Percentiles rank a stretch among this genome's conserved stretches.
Conservation (phyloP, 2,797 vertebrate species). For the Channa striata region DNA sequence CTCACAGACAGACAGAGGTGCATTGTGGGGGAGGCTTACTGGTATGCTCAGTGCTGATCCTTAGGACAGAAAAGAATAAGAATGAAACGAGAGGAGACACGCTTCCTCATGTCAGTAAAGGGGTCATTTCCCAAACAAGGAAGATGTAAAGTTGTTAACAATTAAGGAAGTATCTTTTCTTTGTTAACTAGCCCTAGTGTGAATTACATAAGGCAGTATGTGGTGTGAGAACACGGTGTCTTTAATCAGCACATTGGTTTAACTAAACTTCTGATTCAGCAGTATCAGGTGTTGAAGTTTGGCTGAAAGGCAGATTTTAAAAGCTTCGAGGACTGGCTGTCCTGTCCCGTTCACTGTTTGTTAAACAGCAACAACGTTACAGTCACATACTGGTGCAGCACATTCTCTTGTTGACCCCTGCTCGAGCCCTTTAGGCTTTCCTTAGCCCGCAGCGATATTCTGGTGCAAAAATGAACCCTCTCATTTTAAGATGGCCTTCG, state of each 20-base stretch:
- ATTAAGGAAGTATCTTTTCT: conserved; percentile 1
- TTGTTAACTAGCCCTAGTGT: conserved; percentile 3
- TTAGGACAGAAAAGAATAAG: conserved; percentile 39
- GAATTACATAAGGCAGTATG: conserved; percentile 9
- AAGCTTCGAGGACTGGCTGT: conserved; percentile 28
- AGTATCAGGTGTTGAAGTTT: conserved; percentile 37
- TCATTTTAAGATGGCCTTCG: conserved; percentile 17
- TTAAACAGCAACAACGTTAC: neutral
- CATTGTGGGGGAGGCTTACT: conserved; percentile 59
- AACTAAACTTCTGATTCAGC: conserved; percentile 50
- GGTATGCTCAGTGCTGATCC: conserved; percentile 10
- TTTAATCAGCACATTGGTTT: conserved; percentile 43
- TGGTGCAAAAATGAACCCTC: conserved; percentile 6
- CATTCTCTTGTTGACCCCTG: conserved; percentile 6
- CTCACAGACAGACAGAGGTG: conserved; percentile 55
- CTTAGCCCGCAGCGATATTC: conserved; percentile 3
- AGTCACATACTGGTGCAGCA: conserved; percentile 1
- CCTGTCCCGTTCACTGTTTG: neutral
- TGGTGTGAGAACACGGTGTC: conserved; percentile 11
- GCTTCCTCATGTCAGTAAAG: conserved; percentile 22
- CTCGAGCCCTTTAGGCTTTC: conserved; percentile 1
- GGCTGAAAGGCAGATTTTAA: conserved; percentile 29
- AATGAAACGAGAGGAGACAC: conserved; percentile 37
- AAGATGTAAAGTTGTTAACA: conserved; percentile 19
- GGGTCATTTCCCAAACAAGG: conserved; percentile 25